Conservation (phyloP, 1,140 invertebrate genomes). For the Carposina sasakii region DNA sequence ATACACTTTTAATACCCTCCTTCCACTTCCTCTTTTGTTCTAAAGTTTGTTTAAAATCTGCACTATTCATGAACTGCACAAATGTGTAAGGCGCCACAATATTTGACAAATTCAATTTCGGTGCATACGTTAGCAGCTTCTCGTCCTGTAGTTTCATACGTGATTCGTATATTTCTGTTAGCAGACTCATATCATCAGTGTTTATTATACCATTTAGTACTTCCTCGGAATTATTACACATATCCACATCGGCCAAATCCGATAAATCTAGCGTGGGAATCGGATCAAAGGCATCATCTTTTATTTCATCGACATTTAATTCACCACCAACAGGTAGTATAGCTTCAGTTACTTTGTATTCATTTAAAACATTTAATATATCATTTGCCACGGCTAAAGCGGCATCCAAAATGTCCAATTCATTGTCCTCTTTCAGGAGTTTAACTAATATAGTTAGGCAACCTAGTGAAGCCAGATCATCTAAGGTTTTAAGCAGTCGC, state of each 20-base stretch:
- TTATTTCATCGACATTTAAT: constrained; percentile 33
- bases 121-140: constrained; percentile 14
- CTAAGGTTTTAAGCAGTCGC: constrained; percentile 77
- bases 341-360: constrained; percentile 71
- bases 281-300: constrained; percentile 22
- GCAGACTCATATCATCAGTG: constrained; percentile 49
- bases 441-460: constrained; percentile 79
- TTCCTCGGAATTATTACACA: constrained; percentile 32
- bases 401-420: constrained; percentile 78
- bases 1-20: constrained; percentile 53
- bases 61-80: constrained; percentile 38
- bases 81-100: constrained; percentile 52
- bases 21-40: constrained; percentile 57
- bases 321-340: constrained; percentile 37
- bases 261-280: no score
- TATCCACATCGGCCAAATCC: constrained; percentile 14
- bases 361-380: constrained; percentile 74
- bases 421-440: constrained; percentile 79
- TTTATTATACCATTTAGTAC: constrained; percentile 62
- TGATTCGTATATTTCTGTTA: constrained; percentile 53
- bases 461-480: constrained; percentile 76
- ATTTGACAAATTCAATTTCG: constrained; percentile 37
- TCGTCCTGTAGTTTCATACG: constrained; percentile 41
- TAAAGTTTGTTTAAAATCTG: constrained; percentile 50
- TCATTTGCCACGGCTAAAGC: constrained; percentile 73